Percentiles rank a stretch among this genome's conserved stretches.
phyloP scores from a whole-genome alignment of 2,797 vertebrate species.

The Micrastur ruficollis region DNA sequence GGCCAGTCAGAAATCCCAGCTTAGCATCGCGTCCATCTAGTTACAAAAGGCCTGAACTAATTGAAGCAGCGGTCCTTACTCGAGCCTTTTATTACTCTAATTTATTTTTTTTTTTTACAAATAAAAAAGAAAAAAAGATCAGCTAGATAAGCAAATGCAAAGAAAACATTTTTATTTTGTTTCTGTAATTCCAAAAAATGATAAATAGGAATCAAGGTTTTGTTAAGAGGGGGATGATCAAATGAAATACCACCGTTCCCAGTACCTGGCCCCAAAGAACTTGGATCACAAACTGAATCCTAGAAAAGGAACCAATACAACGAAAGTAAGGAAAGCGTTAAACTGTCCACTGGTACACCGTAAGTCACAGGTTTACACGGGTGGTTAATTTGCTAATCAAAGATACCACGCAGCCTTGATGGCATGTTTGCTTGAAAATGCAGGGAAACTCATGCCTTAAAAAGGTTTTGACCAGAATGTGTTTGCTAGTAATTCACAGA shows the following conservation, averaged over 20 bases:
- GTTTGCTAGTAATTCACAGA: neutral
- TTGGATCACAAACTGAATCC: rapidly evolving
- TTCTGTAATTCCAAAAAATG: neutral
- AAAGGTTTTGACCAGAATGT: neutral
- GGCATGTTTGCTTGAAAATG: neutral
- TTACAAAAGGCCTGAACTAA: neutral
- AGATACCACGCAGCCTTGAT: neutral
- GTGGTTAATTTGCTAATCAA: neutral
- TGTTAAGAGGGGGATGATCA: neutral
- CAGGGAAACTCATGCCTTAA: neutral
- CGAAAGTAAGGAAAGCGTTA: neutral
- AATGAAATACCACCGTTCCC: neutral
- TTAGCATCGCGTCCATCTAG: neutral
- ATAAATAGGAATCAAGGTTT: neutral
- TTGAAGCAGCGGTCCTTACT: neutral
- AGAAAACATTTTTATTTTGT: neutral
- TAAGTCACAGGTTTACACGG: neutral
- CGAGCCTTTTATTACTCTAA: neutral
- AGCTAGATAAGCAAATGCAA: neutral
- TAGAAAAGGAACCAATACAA: neutral
- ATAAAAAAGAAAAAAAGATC: neutral
- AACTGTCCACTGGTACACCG: neutral
- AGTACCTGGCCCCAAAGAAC: neutral
- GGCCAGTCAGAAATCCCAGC: neutral
- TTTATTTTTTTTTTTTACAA: too few species aligned